Evolutionary conservation across 1,140 invertebrate genomes (phyloP).

Genomic region (Dermatophagoides farinae): DNA sequence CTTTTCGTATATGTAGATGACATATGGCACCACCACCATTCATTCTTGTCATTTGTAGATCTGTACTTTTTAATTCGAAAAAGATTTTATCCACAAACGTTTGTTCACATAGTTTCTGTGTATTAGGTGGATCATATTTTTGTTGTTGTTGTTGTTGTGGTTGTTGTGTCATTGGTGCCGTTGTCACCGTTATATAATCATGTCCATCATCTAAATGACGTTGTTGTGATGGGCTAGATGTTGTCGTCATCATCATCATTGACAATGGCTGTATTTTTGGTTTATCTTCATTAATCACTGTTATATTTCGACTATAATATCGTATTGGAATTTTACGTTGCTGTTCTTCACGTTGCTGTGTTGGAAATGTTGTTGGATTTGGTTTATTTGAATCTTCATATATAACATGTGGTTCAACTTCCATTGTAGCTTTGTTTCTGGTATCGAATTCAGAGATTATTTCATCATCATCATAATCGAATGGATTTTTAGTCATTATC

Average conservation of each 20-base stretch:
- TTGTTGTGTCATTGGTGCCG: background rate
- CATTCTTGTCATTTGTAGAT: background rate
- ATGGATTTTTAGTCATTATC: background rate
- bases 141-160: background rate
- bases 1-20: conserved; percentile 10
- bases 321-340: background rate
- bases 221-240: background rate
- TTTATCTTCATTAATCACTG: background rate
- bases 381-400: background rate
- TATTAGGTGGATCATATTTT: background rate
- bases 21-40: background rate
- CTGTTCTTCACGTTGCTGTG: background rate
- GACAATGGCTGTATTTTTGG: background rate
- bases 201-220: background rate
- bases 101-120: background rate
- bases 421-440: background rate
- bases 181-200: background rate
- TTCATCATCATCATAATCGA: background rate
- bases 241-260: background rate
- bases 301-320: conserved; percentile 2
- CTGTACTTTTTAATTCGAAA: background rate
- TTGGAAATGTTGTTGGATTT: background rate
- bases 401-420: background rate
- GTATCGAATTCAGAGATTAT: background rate
- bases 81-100: background rate